Evolutionary conservation across 2,888 invertebrate species (phyloP), one percentile per base, ranked within the genome.

Genomic region (Margaritifera margaritifera): DNA sequence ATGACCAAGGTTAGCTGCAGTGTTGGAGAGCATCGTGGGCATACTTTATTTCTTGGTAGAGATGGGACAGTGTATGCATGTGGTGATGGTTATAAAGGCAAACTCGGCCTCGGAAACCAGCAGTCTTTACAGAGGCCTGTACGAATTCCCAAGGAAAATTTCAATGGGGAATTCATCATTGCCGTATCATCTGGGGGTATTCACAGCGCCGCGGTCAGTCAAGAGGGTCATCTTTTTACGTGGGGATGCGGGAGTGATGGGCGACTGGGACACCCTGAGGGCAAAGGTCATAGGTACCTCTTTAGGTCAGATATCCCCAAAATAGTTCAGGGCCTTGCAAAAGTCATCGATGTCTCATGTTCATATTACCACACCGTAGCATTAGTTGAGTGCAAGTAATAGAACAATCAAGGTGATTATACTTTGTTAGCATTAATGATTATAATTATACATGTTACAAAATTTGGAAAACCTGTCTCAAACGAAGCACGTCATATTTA

Each of bases 241-340:
- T 84, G 84, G 84, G 84, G 84, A 0, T 84, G 84, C 69, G 84
- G 84, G 3, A 84, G 84, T 67, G 82, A 84, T 66, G 84, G 84
- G 1, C 73, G 84, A 24, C 69, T 81, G 50, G 82, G 84, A 19
- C 84, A 82, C 54, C 79, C 80, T n/a, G 84, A 84, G 56, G 80
- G 79, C n/a, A 71, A 82, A 72, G 81, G 82, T 57, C 82, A 84
- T 58, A 64, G 80, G n/a, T 84, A 84, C 64, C 74, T 84, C 50
- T 84, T 81, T 63, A 72, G 80, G 42, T 80, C 80, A 42, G 80
- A 84, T 60, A 61, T 77, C 6, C 84, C 82, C 2, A 77, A 74
- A 59, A 52, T 71, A 11, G 81, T 84, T n/a, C 80, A 80, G 54
- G 71, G 27, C 19, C 61, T 84, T 20, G 67, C 51, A 6, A 61